phyloP scores from a whole-genome alignment of 2,113 vertebrate genomes.

The Lathamus discolor region DNA sequence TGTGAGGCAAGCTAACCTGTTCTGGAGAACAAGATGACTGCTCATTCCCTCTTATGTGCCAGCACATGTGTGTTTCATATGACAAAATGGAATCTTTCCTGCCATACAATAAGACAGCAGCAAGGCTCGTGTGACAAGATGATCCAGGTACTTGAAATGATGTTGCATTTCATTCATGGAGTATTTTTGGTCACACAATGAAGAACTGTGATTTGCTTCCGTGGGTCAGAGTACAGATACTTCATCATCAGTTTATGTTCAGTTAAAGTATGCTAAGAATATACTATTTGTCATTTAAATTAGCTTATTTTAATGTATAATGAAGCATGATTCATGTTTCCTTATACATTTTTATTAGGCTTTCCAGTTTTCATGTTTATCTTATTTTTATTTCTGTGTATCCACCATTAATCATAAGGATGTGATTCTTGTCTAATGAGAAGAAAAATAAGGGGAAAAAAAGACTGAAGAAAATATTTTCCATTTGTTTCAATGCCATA shows the following conservation, averaged over 20 bases:
- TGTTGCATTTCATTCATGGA: background rate
- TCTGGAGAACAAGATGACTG: background rate
- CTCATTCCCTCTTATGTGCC: background rate
- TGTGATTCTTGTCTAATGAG: background rate
- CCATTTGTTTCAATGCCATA: background rate
- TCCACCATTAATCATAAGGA: background rate
- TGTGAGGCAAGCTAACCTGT: background rate
- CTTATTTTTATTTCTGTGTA: background rate
- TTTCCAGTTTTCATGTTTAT: background rate
- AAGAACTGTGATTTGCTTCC: background rate
- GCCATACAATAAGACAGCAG: background rate
- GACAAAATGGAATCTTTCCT: background rate
- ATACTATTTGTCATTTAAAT: conserved; percentile 14
- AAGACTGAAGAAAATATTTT: background rate
- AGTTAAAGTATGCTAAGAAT: background rate
- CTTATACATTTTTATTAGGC: background rate
- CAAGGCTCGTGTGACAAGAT: background rate
- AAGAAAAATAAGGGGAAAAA: background rate
- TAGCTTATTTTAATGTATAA: background rate
- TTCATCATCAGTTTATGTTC: background rate
- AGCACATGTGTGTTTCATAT: background rate
- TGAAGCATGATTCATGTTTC: background rate
- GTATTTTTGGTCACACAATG: background rate
- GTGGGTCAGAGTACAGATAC: background rate
- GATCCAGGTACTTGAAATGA: background rate